Percentiles rank a stretch among this genome's conserved stretches.
Evolutionary conservation across 2,888 invertebrate genomes (phyloP).

Genomic region (Agrochola lychnidis): DNA sequence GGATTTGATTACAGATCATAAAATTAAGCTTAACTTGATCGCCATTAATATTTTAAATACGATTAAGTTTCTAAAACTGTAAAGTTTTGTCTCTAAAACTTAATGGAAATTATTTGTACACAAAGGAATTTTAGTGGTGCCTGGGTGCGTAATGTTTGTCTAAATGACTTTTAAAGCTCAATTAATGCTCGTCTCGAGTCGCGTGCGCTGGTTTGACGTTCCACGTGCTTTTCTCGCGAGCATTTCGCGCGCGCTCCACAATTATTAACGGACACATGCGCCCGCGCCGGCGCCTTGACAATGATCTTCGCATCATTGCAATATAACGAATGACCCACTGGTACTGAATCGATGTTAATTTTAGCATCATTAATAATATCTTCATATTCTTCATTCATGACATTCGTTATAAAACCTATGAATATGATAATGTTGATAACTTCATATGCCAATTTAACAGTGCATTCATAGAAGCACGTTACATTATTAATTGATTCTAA

Average conservation of each 20-base stretch:
- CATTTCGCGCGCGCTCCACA: constrained; percentile 71
- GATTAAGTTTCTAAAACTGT: neutral
- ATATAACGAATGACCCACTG: constrained; percentile 65
- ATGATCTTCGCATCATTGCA: constrained; percentile 79
- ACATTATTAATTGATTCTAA: constrained; percentile 45
- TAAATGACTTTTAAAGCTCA: constrained; percentile 42
- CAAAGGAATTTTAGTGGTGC: no score
- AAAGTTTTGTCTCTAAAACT: neutral
- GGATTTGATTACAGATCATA: constrained; percentile 15
- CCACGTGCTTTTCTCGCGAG: constrained; percentile 66
- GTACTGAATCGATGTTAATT: constrained; percentile 55
- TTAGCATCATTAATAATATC: constrained; percentile 41
- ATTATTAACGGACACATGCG: constrained; percentile 71
- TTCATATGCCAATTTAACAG: constrained; percentile 26
- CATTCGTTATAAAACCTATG: constrained; percentile 37
- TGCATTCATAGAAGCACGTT: constrained; percentile 12
- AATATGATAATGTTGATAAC: constrained; percentile 44
- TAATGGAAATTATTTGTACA: neutral
- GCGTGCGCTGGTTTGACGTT: constrained; percentile 58
- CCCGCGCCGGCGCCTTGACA: constrained; percentile 79
- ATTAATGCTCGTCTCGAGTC: constrained; percentile 44
- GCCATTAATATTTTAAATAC: neutral
- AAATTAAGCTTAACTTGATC: neutral
- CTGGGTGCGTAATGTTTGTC: constrained; percentile 4
- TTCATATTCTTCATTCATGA: constrained; percentile 38